Base-by-base conservation (phyloP, 2,888 invertebrate species). In the Oligia latruncula region DNA sequence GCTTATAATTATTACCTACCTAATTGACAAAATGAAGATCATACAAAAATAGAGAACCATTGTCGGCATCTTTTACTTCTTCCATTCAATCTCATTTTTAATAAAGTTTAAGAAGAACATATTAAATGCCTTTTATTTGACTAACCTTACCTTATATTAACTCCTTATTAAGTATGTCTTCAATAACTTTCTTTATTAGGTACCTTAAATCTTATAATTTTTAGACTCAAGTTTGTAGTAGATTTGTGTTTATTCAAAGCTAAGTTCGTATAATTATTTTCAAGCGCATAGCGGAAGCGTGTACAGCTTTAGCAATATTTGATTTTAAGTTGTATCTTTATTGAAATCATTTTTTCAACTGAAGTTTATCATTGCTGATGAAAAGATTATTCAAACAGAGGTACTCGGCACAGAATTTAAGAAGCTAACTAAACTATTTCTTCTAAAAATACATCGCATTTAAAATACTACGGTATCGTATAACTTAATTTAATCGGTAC, bases 1-100 rank as follows among this genome's bases (percentile, higher is more conserved):
- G 81, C 84, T 89, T 86, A 86, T 82, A 86, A 83, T 88, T 77
- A 86, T 81, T 88, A 88, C 84, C 71, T 89, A 92, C 80, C 90
- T 93, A 94, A 94, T 94, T 94, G 94, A 94, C 92, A 81, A 89
- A 79, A 91, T 88, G 90, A 90, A 89, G 84, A 86, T 82, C 85
- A 77, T 92, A 93, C 88, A 94, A 94, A 94, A 93, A 93, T 93
- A 94, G 89, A 90, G 87, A 88, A 87, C 82, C 86, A 80, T 82
- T 81, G 76, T 52, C 85, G 85, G 91, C 75, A 77, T 81, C 65
- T 83, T 83, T 75, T 72, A 77, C 58, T 71, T 83, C 65, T 80
- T 66, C 17, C 75, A 71, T 76, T 77, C 70, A 62, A 77, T 75
- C 52, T 72, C 23, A 46, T 80, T 65, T 76, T 76, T 62, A 49